Conservation (phyloP, 2,888 invertebrate genomes). For the Onchidella celtica region DNA sequence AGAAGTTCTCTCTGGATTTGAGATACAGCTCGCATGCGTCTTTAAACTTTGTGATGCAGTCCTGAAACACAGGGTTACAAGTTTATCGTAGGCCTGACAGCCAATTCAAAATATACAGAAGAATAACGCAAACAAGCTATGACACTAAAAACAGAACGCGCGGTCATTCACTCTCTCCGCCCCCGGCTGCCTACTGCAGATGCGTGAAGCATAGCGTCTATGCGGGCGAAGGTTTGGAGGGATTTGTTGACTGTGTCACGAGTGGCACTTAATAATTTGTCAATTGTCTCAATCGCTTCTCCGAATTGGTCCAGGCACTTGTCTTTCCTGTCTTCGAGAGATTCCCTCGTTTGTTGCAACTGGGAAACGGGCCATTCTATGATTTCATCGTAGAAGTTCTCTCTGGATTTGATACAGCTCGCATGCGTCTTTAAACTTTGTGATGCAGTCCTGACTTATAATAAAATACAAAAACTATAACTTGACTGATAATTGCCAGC, state of each 20-base stretch:
- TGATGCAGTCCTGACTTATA: slow-evolving; percentile 21
- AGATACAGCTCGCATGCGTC: not conserved
- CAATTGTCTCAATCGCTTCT: not conserved
- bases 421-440: not conserved
- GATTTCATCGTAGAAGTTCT: not conserved
- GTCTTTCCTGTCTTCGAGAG: not conserved
- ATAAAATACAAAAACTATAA: too few relatives aligned
- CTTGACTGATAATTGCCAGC: too few relatives aligned
- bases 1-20: slow-evolving; percentile 1
- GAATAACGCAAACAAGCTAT: too few relatives aligned
- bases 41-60: slow-evolving; percentile 2
- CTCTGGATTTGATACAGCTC: not conserved
- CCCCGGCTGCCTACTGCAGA: too few relatives aligned
- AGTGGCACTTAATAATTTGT: not conserved
- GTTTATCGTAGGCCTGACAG: too few relatives aligned
- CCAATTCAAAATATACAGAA: too few relatives aligned
- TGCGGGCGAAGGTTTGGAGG: not conserved
- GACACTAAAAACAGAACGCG: too few relatives aligned
- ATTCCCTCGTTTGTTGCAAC: not conserved
- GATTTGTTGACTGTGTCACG: not conserved
- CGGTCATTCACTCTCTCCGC: too few relatives aligned
- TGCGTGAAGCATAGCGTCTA: not conserved
- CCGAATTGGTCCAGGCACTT: not conserved
- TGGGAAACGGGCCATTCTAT: slow-evolving; percentile 3
- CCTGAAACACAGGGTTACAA: slow-evolving; percentile 16